Conservation (phyloP, 1,140 invertebrate species). For the Batillaria attramentaria region DNA sequence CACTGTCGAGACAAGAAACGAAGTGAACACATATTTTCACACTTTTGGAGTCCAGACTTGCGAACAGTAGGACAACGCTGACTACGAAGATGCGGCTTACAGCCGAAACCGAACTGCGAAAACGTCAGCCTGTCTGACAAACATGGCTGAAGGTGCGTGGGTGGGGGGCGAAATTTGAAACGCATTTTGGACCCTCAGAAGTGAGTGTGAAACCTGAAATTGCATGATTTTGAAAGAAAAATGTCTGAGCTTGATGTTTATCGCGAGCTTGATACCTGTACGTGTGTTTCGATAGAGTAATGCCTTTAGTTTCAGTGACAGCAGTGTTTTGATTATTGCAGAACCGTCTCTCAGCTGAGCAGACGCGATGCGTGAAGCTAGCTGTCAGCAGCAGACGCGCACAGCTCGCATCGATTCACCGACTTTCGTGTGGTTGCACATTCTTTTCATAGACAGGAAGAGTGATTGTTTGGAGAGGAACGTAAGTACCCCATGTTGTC, state of each 20-base stretch:
- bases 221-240: constrained; percentile 4
- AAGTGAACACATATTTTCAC: no score
- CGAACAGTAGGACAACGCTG: constrained; percentile 23
- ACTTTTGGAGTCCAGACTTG: no score
- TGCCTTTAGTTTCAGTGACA: not conserved
- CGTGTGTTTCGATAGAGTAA: not conserved
- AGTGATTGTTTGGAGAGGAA: no score
- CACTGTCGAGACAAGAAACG: no score
- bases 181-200: constrained; percentile 19
- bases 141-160: constrained; percentile 39
- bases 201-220: constrained; percentile 3
- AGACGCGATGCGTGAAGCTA: constrained; percentile 16
- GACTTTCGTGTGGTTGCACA: constrained; percentile 24
- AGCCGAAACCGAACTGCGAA: no score
- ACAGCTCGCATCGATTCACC: constrained; percentile 26
- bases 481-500: no score
- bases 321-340: constrained; percentile 9
- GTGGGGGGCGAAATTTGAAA: constrained; percentile 41
- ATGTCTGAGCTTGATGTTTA: not conserved
- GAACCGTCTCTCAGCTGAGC: constrained; percentile 21
- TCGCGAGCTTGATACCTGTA: constrained; percentile 3
- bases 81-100: constrained; percentile 31
- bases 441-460: constrained; percentile 6
- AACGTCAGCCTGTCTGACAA: constrained; percentile 32
- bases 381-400: constrained; percentile 29